A percentile compares a stretch with the other conserved stretches of the same genome.
Conservation (phyloP, 2,113 vertebrate species). For the Ailurus styani region DNA sequence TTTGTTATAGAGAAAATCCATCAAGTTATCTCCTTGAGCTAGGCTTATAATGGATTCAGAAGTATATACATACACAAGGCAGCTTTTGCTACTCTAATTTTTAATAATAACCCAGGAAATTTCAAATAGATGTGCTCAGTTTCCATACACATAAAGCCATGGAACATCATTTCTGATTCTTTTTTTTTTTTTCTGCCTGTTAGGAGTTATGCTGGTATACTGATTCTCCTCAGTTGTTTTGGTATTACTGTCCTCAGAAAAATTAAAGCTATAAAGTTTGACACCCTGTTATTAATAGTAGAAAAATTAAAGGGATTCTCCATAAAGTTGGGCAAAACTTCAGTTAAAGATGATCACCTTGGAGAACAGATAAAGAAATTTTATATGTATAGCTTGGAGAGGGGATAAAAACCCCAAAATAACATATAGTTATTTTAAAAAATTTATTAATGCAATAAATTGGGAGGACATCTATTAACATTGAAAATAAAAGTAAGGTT, state of each 20-base stretch:
- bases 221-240: background rate
- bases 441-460: background rate
- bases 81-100: background rate
- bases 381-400: background rate
- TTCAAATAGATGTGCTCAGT: background rate
- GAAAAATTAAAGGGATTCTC: background rate
- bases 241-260: background rate
- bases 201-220: background rate
- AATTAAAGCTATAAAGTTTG: background rate
- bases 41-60: background rate
- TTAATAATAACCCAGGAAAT: background rate
- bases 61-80: background rate
- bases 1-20: background rate
- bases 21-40: background rate
- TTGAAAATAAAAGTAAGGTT: background rate
- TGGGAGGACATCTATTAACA: background rate
- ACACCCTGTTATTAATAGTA: constrained; percentile 17
- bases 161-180: background rate
- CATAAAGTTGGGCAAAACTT: constrained; percentile 24
- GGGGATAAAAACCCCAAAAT: background rate
- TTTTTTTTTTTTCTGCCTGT: background rate
- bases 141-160: background rate
- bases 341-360: background rate
- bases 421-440: background rate
- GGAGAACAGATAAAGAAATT: background rate